Conservation (phyloP, 2,888 invertebrate genomes). For the Neria commutata region DNA sequence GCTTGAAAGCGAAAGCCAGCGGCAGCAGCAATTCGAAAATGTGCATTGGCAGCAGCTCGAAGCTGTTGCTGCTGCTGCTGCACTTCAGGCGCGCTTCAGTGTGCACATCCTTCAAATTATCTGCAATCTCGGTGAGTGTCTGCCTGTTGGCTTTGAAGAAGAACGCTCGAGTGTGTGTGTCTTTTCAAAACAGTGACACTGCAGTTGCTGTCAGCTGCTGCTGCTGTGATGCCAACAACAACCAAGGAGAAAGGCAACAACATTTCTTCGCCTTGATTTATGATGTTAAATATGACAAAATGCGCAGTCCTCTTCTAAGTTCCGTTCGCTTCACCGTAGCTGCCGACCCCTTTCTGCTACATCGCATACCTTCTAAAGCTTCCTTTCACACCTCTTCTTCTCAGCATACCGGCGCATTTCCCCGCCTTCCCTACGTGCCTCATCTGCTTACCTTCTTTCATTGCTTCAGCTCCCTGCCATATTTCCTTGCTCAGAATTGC, state of each 20-base stretch:
- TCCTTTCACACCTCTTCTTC: too few species aligned
- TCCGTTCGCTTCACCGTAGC: too few species aligned
- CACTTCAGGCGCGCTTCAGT: not conserved
- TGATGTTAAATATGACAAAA: slow-evolving; percentile 33
- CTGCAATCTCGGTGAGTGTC: not conserved
- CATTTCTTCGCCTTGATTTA: slow-evolving; percentile 25
- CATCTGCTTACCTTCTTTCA: too few species aligned
- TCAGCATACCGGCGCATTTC: too few species aligned
- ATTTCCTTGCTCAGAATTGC: too few species aligned
- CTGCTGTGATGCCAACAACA: slow-evolving; percentile 16
- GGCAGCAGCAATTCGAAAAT: not conserved
- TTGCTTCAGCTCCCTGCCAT: too few species aligned
- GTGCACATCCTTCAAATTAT: not conserved
- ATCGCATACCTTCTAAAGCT: too few species aligned
- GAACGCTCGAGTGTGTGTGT: too few species aligned
- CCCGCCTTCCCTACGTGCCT: too few species aligned
- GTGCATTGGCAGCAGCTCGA: not conserved
- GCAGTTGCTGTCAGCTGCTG: slow-evolving; percentile 49
- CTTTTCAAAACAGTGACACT: slow-evolving; percentile 29
- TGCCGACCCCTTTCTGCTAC: too few species aligned
- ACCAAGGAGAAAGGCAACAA: not conserved
- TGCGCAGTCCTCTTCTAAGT: slow-evolving; percentile 7
- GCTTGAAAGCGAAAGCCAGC: not conserved
- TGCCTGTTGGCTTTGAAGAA: not conserved
- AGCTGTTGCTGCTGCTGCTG: not conserved